Percentiles rank a stretch among this genome's conserved stretches.
These are phyloP conservation scores for Amphibalanus amphitrite DNA, from an alignment of 1,140 invertebrate species.

Conservation along the genomic window DNA sequence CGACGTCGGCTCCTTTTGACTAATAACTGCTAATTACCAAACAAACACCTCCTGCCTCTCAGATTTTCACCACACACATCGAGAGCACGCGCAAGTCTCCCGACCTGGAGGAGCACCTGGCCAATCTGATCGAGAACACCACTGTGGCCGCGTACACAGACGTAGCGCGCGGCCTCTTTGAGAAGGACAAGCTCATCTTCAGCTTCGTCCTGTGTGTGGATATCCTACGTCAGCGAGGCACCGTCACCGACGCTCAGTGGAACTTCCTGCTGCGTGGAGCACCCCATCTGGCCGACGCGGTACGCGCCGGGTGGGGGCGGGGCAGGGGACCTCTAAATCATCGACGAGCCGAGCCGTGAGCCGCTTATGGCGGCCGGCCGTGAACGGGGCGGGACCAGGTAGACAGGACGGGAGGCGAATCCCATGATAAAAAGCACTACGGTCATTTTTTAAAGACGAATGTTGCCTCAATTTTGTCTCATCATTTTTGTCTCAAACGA, in stretches of 20 bases:
- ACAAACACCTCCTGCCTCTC: constrained; percentile 11
- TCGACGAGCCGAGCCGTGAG: too few relatives aligned
- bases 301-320: too few relatives aligned
- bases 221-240: constrained; percentile 46
- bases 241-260: constrained; percentile 52
- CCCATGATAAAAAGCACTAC: too few relatives aligned
- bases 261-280: constrained; percentile 68
- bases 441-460: too few relatives aligned
- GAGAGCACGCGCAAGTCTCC: not conserved
- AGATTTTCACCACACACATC: constrained; percentile 27
- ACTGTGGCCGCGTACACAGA: constrained; percentile 81
- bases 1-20: too few relatives aligned
- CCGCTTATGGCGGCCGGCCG: too few relatives aligned
- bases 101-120: constrained; percentile 20
- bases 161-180: constrained; percentile 81
- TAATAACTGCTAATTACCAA: too few relatives aligned
- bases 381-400: too few relatives aligned
- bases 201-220: constrained; percentile 60
- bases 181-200: constrained; percentile 78
- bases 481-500: too few relatives aligned
- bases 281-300: constrained; percentile 24
- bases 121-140: constrained; percentile 52
- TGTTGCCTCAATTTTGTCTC: too few relatives aligned
- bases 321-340: too few relatives aligned
- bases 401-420: too few relatives aligned